Base-by-base conservation (phyloP, 1,140 invertebrate genomes). In the Drosophila sucinea region DNA sequence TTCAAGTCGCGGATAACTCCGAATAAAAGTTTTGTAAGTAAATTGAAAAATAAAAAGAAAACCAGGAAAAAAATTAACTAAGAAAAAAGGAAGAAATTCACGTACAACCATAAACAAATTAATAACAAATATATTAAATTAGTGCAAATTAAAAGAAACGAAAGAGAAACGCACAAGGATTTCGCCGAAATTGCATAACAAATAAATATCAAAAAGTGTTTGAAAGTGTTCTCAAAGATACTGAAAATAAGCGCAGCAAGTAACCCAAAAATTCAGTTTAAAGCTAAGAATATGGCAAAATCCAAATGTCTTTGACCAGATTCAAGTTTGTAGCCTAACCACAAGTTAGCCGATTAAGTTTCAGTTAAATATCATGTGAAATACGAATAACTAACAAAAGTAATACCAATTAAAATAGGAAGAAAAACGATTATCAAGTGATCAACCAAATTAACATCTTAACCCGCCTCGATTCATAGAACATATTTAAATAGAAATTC, bases 1-100 rank as follows among this genome's bases (percentile, higher is more conserved):
- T 92, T 92, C 91, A 92, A 92, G 91, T 92, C 91, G 91, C 91
- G 91, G 91, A 92, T 91, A 92, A 84, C 89, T 91, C 90, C 82
- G 89, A 91, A 83, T 90, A 87, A 79, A 91, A 91, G 78, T 92
- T 89, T 92, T 91, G 91, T 92, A 92, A 92, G 91, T 92, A 92
- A 86, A 78, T 17, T 17, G 17, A 70, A 78, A 67, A 54, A 76
- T 76, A 71, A 58, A 33, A 32, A 8, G 27, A 55, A 40, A 73
- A 66, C 30, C 27, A 70, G 11, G 63, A 60, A 60, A 67, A 67
- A 54, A 30, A 29, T 23, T 38, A 47, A 67, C 41, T 25, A 35
- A 40, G 30, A 1, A 58, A 54, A 62, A 76, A 44, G 41, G 33
- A 60, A 44, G 30, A 8, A 40, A 62, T 60, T 62, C 2, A 63